These are phyloP conservation scores for Artibeus jamaicensis DNA, from an alignment of 2,797 vertebrate genomes.

Conservation along the genomic window DNA sequence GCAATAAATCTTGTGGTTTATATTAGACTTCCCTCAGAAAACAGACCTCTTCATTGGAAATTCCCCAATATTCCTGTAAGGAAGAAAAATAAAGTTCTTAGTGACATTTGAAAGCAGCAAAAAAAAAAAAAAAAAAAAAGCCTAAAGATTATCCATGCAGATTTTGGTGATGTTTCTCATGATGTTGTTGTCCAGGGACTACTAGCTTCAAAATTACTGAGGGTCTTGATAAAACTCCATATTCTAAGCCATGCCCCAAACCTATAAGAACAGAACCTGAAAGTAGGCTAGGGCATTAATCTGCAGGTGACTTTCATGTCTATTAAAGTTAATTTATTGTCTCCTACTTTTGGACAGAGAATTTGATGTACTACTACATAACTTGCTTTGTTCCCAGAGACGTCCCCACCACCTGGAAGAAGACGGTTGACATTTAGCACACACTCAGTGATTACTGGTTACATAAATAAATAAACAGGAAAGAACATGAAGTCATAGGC, in stretches of 20 bases:
- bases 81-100: not conserved
- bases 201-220: not conserved
- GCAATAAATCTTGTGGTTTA: not conserved
- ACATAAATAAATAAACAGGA: not conserved
- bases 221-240: not conserved
- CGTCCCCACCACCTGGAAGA: not conserved
- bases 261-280: not conserved
- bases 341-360: not conserved
- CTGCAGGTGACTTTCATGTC: not conserved
- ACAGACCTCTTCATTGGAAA: not conserved
- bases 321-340: not conserved
- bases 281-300: not conserved
- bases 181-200: not conserved
- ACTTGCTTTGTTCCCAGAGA: not conserved
- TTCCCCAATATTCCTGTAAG: not conserved
- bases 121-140: no score
- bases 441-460: not conserved
- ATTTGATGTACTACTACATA: not conserved
- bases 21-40: not conserved
- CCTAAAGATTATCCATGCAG: not conserved
- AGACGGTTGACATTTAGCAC: not conserved
- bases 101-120: not conserved
- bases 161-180: not conserved
- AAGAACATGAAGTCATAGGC: not conserved
- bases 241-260: not conserved